Evolutionary conservation across 2,888 invertebrate species (phyloP).

Genomic region (Drosophila yooni): DNA sequence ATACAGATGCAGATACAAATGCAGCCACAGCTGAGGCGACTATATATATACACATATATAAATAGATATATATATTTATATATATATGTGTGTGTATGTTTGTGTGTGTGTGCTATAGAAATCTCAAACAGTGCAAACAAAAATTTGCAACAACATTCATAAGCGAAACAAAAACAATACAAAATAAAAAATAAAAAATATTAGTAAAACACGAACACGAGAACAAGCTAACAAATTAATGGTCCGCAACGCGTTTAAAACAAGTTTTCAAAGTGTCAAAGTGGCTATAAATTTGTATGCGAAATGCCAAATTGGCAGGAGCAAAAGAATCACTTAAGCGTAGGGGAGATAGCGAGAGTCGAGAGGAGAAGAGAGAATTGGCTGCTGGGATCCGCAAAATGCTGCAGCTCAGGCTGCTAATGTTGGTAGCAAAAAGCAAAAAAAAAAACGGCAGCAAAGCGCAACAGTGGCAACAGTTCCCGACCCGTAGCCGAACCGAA

Average conservation of each 20-base stretch:
- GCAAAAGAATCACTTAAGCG: constrained; percentile 76
- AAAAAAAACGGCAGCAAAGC: constrained; percentile 68
- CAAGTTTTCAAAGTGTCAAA: constrained; percentile 75
- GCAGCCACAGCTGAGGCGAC: constrained; percentile 55
- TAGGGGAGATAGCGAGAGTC: constrained; percentile 23
- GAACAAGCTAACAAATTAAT: constrained; percentile 54
- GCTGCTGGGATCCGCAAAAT: constrained; percentile 36
- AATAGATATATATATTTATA: neutral
- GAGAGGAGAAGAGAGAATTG: constrained; percentile 6
- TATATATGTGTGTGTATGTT: constrained; percentile 18
- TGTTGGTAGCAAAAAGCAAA: constrained; percentile 64
- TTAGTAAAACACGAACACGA: constrained; percentile 1
- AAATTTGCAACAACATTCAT: constrained; percentile 55
- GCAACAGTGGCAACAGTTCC: constrained; percentile 67
- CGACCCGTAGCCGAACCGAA: constrained; percentile 53
- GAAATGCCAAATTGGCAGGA: constrained; percentile 65
- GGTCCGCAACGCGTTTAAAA: constrained; percentile 59
- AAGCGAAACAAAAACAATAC: constrained; percentile 27
- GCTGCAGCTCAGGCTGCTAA: constrained; percentile 57
- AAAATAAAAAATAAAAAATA: constrained; percentile 17
- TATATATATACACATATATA: constrained; percentile 21
- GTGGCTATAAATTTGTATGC: constrained; percentile 65
- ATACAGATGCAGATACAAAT: constrained; percentile 42
- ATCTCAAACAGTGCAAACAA: constrained; percentile 39
- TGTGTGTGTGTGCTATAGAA: constrained; percentile 54